Evolutionary conservation across 1,140 invertebrate genomes (phyloP), one percentile per base, ranked within the genome.

Genomic region (Tyrophagus putrescentiae): DNA sequence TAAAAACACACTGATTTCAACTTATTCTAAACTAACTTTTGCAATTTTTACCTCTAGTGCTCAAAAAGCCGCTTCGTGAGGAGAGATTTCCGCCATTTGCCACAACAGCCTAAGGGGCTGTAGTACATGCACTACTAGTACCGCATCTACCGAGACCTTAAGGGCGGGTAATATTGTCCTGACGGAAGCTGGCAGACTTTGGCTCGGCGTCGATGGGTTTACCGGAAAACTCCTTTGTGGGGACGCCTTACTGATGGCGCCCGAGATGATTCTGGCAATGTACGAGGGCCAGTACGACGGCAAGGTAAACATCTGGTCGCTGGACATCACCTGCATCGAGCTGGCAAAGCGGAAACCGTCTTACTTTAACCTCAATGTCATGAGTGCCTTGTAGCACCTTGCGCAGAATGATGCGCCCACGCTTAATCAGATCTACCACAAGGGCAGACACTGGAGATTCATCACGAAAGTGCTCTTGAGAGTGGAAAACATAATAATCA

Each of bases 331-430:
- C 7, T 98, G 94, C 76, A 96, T 98, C 71, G 95, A 99, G 81
- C 77, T 99, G 72, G 94, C 96, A 52, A 95, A 98, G 76, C 79
- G 93, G 62, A 98, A 98, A 73, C 96, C 96, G 64, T 96, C 96
- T 29, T 92, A 98, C 74, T 98, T 98, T 74, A 98, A 98, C 74
- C 96, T 99, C 94, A 98, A 98, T 76, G 94, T 94, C 63, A 99
- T 99, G 95, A 96, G 91, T 73, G 95, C 95, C 67, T 79, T 99
- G 65, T 98, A 99, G 76, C 80, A 98, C 75, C 98, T 99, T 75
- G 95, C 95, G 67, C 96, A 99, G 77, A 98, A 98, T 73, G 93
- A 98, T 70, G 87, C 92, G 29, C 95, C 95, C 13, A 82, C 81
- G 34, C 76, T 98, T 66, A 77, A 83, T 44, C 58, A 68, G n/a